phyloP scores from a whole-genome alignment of 2,797 vertebrate species.

The Amphiprion clarkii region DNA sequence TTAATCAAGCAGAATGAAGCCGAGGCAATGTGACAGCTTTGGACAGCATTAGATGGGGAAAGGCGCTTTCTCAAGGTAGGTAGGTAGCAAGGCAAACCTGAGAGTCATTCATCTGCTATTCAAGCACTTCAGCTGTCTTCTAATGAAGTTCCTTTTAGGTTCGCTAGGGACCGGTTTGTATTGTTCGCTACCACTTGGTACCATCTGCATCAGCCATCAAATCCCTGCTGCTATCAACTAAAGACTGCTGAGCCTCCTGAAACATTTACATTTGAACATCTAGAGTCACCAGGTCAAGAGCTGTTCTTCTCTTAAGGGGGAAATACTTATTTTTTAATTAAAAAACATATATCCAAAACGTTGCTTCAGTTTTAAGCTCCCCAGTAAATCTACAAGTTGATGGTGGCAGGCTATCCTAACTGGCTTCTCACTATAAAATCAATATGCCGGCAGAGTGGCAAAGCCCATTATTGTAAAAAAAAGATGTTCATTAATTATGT shows the following conservation, averaged over 20 bases:
- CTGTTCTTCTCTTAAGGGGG: constrained; percentile 8
- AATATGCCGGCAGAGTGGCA: constrained; percentile 89
- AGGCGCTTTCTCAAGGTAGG: constrained; percentile 87
- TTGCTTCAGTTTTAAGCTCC: constrained; percentile 11
- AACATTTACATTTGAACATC: constrained; percentile 58
- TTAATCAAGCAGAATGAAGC: constrained; percentile 97
- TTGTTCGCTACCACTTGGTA: constrained; percentile 23
- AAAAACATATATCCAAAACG: constrained; percentile 2
- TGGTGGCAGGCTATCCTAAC: constrained; percentile 64
- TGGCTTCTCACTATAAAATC: constrained; percentile 86
- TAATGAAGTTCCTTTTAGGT: constrained; percentile 27
- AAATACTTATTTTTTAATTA: neutral
- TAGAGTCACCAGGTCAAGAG: constrained; percentile 31
- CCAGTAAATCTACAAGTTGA: constrained; percentile 30
- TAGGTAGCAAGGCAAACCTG: constrained; percentile 90
- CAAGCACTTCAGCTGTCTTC: constrained; percentile 68
- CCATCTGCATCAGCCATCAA: constrained; percentile 48
- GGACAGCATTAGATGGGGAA: constrained; percentile 91
- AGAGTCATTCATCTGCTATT: constrained; percentile 90
- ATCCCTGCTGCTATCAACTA: constrained; percentile 39
- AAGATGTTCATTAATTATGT: constrained; percentile 97
- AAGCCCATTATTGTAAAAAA: constrained; percentile 91
- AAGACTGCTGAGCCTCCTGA: constrained; percentile 35
- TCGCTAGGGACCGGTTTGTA: constrained; percentile 19
- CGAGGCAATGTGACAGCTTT: constrained; percentile 92